Evolutionary conservation across 2,797 vertebrate species (phyloP), one percentile per base, ranked within the genome.

Genomic region (Danio jaintianensis): DNA sequence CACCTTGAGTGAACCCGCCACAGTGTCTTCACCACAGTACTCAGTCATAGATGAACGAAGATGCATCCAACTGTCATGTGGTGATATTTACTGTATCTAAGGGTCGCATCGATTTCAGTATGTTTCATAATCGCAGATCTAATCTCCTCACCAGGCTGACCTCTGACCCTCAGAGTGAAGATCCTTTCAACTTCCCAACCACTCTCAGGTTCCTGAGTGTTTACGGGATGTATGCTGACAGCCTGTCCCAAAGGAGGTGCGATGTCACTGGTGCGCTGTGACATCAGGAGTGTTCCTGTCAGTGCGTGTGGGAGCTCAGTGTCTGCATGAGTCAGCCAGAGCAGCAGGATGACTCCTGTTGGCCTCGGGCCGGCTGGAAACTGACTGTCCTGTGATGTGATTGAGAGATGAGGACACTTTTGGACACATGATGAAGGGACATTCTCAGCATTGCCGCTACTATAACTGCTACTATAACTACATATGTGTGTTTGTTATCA

Each of bases 281-380:
- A 82, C 84, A 88, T 83, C 52, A 71, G 40, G 75, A 78, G 62
- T 82, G 74, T 84, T 85, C 81, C 79, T 85, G 70, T 85, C 43
- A 82, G 72, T 22, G 58, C 72, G 58, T 80, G 58, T 72, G 63
- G n/a, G 81, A 55, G 55, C 67, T 78, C 36, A 15, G 74, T 67
- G 18, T 83, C 29, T 69, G 52, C 62, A 48, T 76, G 67, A 85
- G 48, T 83, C 71, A 68, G 42, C 42, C 10, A 0, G 62, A 83
- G 64, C 70, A 84, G 71, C 62, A 42, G 77, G 48, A 47, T 18
- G 11, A 56, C 59, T 56, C 48, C 47, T 47, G 8, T 56, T 68
- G 48, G 63, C 18, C 29, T 7, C 50, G 45, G 79, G 62, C 50
- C 52, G 16, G 20, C 15, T n/a, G 52, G 29, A 63, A 67, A 66